Conservation (phyloP, 2,888 invertebrate genomes). For the Cryptus viduatorius region DNA sequence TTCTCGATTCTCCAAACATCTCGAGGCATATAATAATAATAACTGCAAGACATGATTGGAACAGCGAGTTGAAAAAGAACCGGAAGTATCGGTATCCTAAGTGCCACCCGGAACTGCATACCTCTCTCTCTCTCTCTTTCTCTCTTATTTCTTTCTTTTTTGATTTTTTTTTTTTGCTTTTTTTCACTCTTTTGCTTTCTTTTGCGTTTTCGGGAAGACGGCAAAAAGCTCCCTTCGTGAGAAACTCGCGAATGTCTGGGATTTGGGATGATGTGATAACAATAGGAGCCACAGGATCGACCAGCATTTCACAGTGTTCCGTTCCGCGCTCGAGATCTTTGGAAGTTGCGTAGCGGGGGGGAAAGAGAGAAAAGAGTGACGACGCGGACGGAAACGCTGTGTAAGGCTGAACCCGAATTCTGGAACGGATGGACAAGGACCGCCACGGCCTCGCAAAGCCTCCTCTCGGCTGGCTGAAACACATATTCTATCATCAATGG, state of each 20-base stretch:
- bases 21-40: conserved; percentile 37
- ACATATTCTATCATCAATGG: conserved; percentile 79
- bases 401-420: conserved; percentile 72
- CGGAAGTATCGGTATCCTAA: conserved; percentile 83
- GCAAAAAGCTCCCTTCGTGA: conserved; percentile 80
- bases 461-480: conserved; percentile 83
- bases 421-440: conserved; percentile 71
- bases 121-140: conserved; percentile 78
- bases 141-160: conserved; percentile 71
- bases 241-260: conserved; percentile 77
- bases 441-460: conserved; percentile 84
- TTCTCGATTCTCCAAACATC: conserved; percentile 63
- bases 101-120: conserved; percentile 85
- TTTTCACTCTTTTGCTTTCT: conserved; percentile 49
- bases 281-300: conserved; percentile 66
- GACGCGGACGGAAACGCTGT: conserved; percentile 73
- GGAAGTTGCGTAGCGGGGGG: background rate
- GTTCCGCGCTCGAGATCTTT: conserved; percentile 48
- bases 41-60: conserved; percentile 66
- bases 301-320: conserved; percentile 78
- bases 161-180: conserved; percentile 73
- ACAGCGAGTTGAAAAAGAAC: conserved; percentile 75
- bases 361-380: conserved; percentile 25
- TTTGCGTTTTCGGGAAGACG: conserved; percentile 71
- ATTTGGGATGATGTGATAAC: conserved; percentile 41